Base-by-base conservation (phyloP, 2,888 invertebrate species). In the Xylota segnis region DNA sequence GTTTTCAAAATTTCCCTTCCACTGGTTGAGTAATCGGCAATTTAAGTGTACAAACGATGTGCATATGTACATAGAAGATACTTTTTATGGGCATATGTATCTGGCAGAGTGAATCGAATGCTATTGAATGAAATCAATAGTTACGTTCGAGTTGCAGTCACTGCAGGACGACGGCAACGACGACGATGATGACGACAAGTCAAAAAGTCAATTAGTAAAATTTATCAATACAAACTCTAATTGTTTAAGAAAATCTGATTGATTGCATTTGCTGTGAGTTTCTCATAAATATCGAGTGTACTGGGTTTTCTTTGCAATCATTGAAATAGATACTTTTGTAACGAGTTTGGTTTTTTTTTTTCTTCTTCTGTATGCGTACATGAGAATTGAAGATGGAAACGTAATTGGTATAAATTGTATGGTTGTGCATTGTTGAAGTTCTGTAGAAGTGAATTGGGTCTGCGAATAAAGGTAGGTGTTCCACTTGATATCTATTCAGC, bases 191-290 rank as follows among this genome's bases (percentile, higher is more conserved):
- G 70, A 58, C 16, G 72, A 72, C 68, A 76, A 81, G 70, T 75
- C 72, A 66, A 75, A 63, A 71, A 71, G 79, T 77, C 86, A 86
- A 86, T 86, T 86, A 86, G 81, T 61, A 63, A 66, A 74, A 76
- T 81, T 68, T 37, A 63, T 81, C 86, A 82, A 74, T 76, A 23
- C 52, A 71, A 18, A 43, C 63, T 71, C 66, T 71, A 75, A 84
- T 84, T 79, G 84, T 79, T 40, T 66, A 76, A 54, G 79, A 66
- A 79, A 71, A 71, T 84, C 79, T 52, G 75, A 50, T 75, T 70
- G 65, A 70, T 65, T 79, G 37, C 63, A 52, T 65, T 37, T 65
- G 63, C 29, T 68, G 29, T 12, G 18, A 70, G 27, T 66, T 7
- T 50, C n/a, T 27, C 43, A 40, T 27, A 18, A 34, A 34, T 34